Percentiles rank a stretch among this genome's conserved stretches.
phyloP scores from a whole-genome alignment of 2,113 vertebrate genomes.

The Emydocephalus ijimae region DNA sequence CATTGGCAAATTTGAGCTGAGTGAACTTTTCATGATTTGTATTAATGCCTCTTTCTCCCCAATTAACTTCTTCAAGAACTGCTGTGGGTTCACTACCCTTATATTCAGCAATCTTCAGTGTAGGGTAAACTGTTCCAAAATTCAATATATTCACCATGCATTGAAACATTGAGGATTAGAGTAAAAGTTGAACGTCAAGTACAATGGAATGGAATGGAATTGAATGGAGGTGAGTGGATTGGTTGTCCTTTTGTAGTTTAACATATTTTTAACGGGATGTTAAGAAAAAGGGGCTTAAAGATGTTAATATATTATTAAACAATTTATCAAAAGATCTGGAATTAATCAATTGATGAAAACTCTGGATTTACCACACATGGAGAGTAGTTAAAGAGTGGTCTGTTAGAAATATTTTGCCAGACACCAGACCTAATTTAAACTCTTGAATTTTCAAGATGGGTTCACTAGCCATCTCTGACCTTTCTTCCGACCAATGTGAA shows the following conservation, averaged over 20 bases:
- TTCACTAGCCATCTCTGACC: background rate
- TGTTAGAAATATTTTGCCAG: background rate
- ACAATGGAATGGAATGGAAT: background rate
- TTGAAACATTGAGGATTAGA: background rate
- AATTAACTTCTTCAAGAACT: background rate
- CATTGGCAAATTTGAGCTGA: background rate
- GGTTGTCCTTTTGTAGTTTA: background rate
- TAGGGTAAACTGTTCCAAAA: background rate
- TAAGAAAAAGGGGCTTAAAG: background rate
- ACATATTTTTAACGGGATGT: background rate
- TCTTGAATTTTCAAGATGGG: background rate
- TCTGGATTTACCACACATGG: background rate
- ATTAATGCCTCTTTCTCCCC: background rate
- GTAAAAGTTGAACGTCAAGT: background rate
- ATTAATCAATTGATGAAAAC: background rate
- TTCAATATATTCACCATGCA: background rate
- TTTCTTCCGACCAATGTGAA: background rate
- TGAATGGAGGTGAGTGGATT: no score
- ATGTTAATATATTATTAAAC: background rate
- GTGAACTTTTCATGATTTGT: background rate
- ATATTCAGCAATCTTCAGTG: background rate
- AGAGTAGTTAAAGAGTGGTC: background rate
- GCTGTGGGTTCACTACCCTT: background rate
- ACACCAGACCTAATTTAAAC: background rate
- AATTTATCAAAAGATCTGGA: background rate